phyloP scores from a whole-genome alignment of 2,888 invertebrate species.

The Dasysyrphus albostriatus region DNA sequence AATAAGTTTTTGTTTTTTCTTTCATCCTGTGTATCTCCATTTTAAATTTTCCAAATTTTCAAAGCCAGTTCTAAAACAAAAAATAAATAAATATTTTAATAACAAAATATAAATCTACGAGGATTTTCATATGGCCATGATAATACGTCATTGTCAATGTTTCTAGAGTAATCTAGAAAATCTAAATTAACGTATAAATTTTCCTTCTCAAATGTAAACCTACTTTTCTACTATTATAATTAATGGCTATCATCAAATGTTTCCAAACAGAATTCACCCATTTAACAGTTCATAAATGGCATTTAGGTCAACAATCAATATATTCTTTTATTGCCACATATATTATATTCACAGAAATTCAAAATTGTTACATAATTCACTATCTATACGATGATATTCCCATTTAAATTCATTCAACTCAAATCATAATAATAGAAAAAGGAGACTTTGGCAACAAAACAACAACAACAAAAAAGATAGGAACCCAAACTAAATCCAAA shows the following conservation, averaged over 20 bases:
- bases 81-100: no score
- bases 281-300: constrained; percentile 17
- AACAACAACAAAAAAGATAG: not conserved
- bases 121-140: no score
- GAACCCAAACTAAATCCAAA: constrained; percentile 38
- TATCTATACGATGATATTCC: not conserved
- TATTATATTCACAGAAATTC: not conserved
- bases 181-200: not conserved
- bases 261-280: not conserved
- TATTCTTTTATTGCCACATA: not conserved
- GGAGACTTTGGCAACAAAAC: not conserved
- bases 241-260: not conserved
- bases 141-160: no score
- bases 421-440: constrained; percentile 37
- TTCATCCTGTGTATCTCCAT: no score
- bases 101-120: no score
- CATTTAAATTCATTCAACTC: constrained; percentile 60
- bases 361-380: constrained; percentile 36
- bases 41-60: no score
- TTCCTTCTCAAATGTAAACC: no score
- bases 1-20: no score
- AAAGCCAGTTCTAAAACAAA: no score
- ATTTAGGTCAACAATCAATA: constrained; percentile 33
- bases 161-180: not conserved
- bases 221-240: not conserved